Evolutionary conservation across 1,140 invertebrate genomes (phyloP).

Genomic region (Chrysomallon squamiferum): DNA sequence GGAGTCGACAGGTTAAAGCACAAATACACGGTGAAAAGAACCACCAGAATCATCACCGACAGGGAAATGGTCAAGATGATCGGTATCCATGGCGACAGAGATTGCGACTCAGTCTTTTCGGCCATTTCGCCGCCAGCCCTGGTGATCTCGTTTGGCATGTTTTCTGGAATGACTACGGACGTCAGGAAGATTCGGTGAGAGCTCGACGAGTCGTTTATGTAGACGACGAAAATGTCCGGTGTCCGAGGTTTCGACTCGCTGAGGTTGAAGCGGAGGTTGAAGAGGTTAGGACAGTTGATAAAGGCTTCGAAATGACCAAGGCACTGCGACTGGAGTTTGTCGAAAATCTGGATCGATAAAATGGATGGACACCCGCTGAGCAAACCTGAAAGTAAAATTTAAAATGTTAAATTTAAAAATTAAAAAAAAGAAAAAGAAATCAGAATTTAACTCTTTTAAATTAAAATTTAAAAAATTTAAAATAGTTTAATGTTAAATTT

Average conservation of each 20-base stretch:
- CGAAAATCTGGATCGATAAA: constrained; percentile 44
- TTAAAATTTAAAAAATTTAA: too few relatives aligned
- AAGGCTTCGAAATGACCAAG: constrained; percentile 42
- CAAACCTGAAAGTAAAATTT: constrained; percentile 33
- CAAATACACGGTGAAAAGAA: constrained; percentile 25
- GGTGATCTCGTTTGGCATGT: background rate
- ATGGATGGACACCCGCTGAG: constrained; percentile 42
- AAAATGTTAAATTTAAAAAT: too few relatives aligned
- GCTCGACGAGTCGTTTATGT: constrained; percentile 42
- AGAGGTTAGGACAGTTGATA: constrained; percentile 40
- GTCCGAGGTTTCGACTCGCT: constrained; percentile 21
- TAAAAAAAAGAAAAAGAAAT: too few relatives aligned
- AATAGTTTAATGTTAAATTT: too few relatives aligned
- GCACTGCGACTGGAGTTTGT: constrained; percentile 37
- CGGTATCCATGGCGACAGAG: constrained; percentile 30
- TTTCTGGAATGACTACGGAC: constrained; percentile 23
- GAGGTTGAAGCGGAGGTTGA: constrained; percentile 35
- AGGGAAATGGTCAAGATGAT: constrained; percentile 30
- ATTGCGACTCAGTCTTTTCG: background rate
- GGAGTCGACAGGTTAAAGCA: constrained; percentile 17
- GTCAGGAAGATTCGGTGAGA: constrained; percentile 41
- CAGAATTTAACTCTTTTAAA: too few relatives aligned
- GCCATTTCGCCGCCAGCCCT: background rate
- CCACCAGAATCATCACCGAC: constrained; percentile 18
- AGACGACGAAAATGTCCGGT: constrained; percentile 43